Conservation (phyloP, 2,113 vertebrate species). For the Macrotis lagotis region DNA sequence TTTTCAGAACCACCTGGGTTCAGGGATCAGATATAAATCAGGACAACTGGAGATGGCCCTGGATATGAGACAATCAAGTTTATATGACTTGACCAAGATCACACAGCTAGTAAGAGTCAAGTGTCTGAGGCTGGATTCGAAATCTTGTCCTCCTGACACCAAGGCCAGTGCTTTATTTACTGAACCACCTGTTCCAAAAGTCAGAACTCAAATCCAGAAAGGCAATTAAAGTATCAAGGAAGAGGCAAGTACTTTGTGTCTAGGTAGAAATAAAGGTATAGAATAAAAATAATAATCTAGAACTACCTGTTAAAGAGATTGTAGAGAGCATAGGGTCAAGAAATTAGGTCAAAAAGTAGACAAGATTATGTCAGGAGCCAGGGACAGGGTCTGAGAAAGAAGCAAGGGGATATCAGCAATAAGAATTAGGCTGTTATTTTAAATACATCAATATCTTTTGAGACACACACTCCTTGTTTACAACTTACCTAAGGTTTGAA, state of each 20-base stretch:
- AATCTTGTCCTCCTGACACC: too few relatives aligned
- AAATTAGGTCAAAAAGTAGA: not conserved
- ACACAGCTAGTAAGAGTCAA: too few relatives aligned
- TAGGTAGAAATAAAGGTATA: not conserved
- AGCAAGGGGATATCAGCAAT: not conserved
- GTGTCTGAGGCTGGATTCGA: too few relatives aligned
- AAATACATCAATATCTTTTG: not conserved
- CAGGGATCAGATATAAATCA: too few relatives aligned
- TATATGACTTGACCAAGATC: too few relatives aligned
- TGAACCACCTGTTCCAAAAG: too few relatives aligned
- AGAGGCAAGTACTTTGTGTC: not conserved
- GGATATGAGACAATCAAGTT: too few relatives aligned
- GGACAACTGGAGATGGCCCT: too few relatives aligned
- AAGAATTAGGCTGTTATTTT: not conserved
- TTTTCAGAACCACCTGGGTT: too few relatives aligned
- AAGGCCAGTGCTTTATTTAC: too few relatives aligned
- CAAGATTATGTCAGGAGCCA: conserved; percentile 1
- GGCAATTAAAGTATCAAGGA: not conserved
- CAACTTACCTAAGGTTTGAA: conserved; percentile 15
- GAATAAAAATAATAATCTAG: not conserved
- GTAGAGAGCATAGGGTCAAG: not conserved
- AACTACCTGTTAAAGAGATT: not conserved
- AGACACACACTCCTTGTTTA: not conserved
- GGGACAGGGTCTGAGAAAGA: not conserved
- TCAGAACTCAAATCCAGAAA: not conserved